Evolutionary conservation across 2,888 invertebrate genomes (phyloP).

Genomic region (Ichneumoninae sp.): DNA sequence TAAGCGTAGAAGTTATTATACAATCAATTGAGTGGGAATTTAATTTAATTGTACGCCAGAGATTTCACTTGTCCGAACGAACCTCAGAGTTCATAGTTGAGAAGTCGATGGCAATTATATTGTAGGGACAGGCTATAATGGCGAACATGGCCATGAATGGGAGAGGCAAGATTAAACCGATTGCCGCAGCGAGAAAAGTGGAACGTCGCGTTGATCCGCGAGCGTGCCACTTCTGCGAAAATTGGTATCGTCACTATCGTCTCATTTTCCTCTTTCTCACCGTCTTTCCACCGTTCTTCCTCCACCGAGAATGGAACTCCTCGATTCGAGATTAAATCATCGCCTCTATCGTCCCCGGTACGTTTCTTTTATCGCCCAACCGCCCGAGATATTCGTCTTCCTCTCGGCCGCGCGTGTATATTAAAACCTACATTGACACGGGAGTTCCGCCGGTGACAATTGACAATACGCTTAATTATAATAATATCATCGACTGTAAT

Average conservation of each 20-base stretch:
- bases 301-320: slow-evolving; percentile 58
- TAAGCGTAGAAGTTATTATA: neutral
- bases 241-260: slow-evolving; percentile 41
- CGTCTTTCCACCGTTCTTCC: slow-evolving; percentile 37
- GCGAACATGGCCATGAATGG: slow-evolving; percentile 56
- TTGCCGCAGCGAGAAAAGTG: slow-evolving; percentile 30
- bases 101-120: slow-evolving; percentile 55
- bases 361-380: slow-evolving; percentile 29
- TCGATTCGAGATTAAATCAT: slow-evolving; percentile 59
- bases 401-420: slow-evolving; percentile 13
- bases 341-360: slow-evolving; percentile 30
- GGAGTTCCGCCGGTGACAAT: neutral
- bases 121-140: neutral
- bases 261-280: slow-evolving; percentile 38
- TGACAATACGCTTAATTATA: neutral
- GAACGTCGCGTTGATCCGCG: slow-evolving; percentile 32
- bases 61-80: slow-evolving; percentile 6
- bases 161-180: slow-evolving; percentile 58
- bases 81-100: slow-evolving; percentile 22
- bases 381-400: slow-evolving; percentile 34
- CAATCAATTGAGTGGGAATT: slow-evolving; percentile 6
- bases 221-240: slow-evolving; percentile 36
- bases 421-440: slow-evolving; percentile 12
- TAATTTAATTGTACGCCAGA: slow-evolving; percentile 11
- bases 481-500: neutral